Base-by-base conservation (phyloP, 2,113 vertebrate genomes). In the Platysternon megacephalum region DNA sequence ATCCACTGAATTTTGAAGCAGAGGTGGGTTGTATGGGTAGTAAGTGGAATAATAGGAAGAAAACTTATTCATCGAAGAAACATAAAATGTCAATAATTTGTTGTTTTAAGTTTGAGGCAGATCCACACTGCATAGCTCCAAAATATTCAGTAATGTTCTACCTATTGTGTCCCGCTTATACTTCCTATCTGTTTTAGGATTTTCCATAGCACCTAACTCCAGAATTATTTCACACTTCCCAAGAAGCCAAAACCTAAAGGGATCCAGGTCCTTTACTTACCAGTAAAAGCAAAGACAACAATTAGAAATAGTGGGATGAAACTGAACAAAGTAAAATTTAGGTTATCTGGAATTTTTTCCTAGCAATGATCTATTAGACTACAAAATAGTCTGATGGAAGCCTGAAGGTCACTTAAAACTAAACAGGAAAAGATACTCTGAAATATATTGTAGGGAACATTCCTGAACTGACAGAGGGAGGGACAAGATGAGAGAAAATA, bases 351-450 rank as follows among this genome's bases (percentile, higher is more conserved):
- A 65, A 28, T 35, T 48, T 58, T 48, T 29, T 88, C 65, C 52
- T 56, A 29, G 53, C 28, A 83, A 5, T 65, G 86, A 89, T 48
- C 95, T 82, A 92, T 82, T 72, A 89, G 26, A 46, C 35, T 79
- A 56, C 42, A 83, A 76, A 85, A 76, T 55, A 91, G 44, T 53
- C 51, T 93, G 53, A 61, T 86, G 56, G 87, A 91, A 96, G 65
- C 79, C 74, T 39, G 13, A 53, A 79, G 61, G 4, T 85, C 1
- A 82, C 94, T 90, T 95, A 68, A 74, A 94, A 84, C 32, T 35
- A 81, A 65, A 78, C 91, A 94, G 87, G 91, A 49, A 32, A 95
- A 72, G 93, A 82, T 35, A 78, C 61, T 32, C 61, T 84, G 85
- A 82, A 28, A 68, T 85, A 65, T 3, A 52, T 4, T 88, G 32